Evolutionary conservation across 2,888 invertebrate genomes (phyloP).

Genomic region (Nasonovia ribisnigri): DNA sequence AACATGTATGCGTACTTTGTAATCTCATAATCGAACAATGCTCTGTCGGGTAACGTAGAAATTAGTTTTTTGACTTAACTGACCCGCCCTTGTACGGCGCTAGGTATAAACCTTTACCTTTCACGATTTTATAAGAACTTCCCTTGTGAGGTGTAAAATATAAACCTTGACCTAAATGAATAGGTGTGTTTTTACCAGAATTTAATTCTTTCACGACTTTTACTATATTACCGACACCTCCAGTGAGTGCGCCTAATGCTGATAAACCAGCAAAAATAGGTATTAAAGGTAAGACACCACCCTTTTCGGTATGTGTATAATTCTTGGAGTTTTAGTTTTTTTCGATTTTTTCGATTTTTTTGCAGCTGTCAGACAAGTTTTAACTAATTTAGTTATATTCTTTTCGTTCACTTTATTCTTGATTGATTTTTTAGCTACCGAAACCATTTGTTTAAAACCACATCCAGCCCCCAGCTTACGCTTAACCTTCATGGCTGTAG

Average conservation of each 20-base stretch:
- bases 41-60: background rate
- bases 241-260: background rate
- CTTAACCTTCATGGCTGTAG: slow-evolving; percentile 64
- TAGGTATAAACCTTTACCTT: slow-evolving; percentile 68
- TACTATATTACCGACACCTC: background rate
- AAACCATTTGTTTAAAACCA: slow-evolving; percentile 66
- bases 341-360: too few species aligned
- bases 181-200: too few species aligned
- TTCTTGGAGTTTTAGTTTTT: slow-evolving; percentile 65
- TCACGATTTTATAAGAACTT: too few species aligned
- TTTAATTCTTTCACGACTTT: background rate
- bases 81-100: slow-evolving; percentile 67
- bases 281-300: slow-evolving; percentile 68
- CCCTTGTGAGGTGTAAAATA: background rate
- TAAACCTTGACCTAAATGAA: background rate
- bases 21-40: slow-evolving; percentile 67
- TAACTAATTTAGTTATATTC: too few species aligned
- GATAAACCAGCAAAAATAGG: background rate
- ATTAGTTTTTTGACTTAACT: background rate
- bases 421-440: slow-evolving; percentile 68
- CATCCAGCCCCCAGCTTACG: slow-evolving; percentile 67
- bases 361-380: too few species aligned
- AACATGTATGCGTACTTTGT: slow-evolving; percentile 65
- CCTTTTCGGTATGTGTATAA: slow-evolving; percentile 69
- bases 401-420: too few species aligned